Evolutionary conservation across 2,888 invertebrate genomes (phyloP).

Genomic region (Polyploca ridens): DNA sequence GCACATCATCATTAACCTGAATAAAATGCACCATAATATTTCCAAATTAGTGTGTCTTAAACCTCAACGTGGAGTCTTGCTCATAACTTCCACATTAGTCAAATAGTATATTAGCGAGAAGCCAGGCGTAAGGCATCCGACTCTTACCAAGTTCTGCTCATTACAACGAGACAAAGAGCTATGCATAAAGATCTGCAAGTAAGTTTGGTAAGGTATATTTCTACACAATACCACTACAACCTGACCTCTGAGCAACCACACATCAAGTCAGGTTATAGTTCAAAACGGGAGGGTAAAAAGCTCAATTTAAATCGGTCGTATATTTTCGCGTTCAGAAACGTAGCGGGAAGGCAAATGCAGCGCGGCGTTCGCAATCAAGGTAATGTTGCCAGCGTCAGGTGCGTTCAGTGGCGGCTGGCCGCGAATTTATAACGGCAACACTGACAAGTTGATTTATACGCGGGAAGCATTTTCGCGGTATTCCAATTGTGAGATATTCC

Average conservation of each 20-base stretch:
- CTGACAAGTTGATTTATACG: slow-evolving; percentile 79
- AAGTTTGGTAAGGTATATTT: slow-evolving; percentile 52
- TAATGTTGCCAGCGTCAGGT: slow-evolving; percentile 76
- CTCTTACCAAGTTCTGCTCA: slow-evolving; percentile 57
- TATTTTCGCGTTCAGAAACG: slow-evolving; percentile 40
- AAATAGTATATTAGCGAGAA: slow-evolving; percentile 26
- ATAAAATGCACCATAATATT: slow-evolving; percentile 20
- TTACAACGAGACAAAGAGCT: slow-evolving; percentile 66
- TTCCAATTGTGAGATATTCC: slow-evolving; percentile 69
- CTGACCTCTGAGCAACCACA: slow-evolving; percentile 20
- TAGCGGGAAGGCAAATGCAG: slow-evolving; percentile 63
- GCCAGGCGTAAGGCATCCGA: slow-evolving; percentile 37
- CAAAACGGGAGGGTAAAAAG: slow-evolving; percentile 23
- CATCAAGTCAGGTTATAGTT: slow-evolving; percentile 17
- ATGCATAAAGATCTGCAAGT: slow-evolving; percentile 55
- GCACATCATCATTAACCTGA: not conserved
- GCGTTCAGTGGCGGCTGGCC: slow-evolving; percentile 63
- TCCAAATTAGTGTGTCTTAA: slow-evolving; percentile 38
- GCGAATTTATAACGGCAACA: slow-evolving; percentile 79
- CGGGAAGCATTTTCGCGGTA: slow-evolving; percentile 64
- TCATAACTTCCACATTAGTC: slow-evolving; percentile 57
- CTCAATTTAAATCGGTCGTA: slow-evolving; percentile 33
- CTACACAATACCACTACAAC: slow-evolving; percentile 33
- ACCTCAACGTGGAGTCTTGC: slow-evolving; percentile 32
- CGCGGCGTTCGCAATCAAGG: slow-evolving; percentile 70